Base-by-base conservation (phyloP, 2,888 invertebrate species). In the Cloeon dipterum region DNA sequence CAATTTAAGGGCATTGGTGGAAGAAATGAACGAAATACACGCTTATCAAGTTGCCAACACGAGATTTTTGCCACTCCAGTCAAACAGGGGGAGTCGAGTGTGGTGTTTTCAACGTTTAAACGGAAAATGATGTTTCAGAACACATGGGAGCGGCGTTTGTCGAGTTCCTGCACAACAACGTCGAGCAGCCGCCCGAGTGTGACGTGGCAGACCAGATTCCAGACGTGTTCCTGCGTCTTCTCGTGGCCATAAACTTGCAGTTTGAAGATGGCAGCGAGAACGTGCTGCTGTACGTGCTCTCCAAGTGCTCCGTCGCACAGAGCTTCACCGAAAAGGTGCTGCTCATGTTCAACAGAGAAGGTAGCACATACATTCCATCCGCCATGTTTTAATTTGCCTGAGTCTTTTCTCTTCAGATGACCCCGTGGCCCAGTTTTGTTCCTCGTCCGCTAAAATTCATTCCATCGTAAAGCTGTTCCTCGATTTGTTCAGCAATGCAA, bases 161-260 rank as follows among this genome's bases (percentile, higher is more conserved):
- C 8, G 62, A 68, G 35, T 85, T 83, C 50, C 61, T 91, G 1
- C 59, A 91, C 36, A 74, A 81, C 44, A 64, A 77, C 41, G 78
- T 89, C 42, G 91, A 91, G 54, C 64, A 66, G 42, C 77, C 78
- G 1, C 74, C 75, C 1, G 74, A 74, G 43, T 74, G 74, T 8
- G 82, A 85, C 47, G 68, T 78, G 40, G 79, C 82, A 40, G 86
- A 88, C 48, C 71, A 78, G 49, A 73, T 88, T 36, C 75, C 82
- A 0, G 88, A 93, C 50, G 57, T 78, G 43, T 79, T 88, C 51
- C 64, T 91, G 37, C 78, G 79, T 40, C 59, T 91, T 32, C 62
- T 91, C 32, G 63, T 93, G 23, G 77, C 89, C 0, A 88, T 81
- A 54, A 93, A 93, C 59, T 64, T 91, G 26, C 91, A 93, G 57